Evolutionary conservation across 2,797 vertebrate genomes (phyloP).

Genomic region (Babyrousa celebensis): DNA sequence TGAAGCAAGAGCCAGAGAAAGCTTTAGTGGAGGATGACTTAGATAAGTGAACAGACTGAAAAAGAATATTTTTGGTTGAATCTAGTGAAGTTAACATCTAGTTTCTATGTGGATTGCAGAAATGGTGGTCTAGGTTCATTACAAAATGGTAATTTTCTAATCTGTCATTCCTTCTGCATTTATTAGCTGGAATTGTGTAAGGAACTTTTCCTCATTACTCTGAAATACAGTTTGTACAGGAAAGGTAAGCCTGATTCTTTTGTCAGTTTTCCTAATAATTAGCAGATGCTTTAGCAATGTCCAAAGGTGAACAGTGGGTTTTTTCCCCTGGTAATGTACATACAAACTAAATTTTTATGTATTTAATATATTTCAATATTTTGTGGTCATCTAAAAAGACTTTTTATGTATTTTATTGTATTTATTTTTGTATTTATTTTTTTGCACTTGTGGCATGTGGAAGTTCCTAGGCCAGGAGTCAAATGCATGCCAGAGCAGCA

Average conservation of each 20-base stretch:
- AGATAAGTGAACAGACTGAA: background rate
- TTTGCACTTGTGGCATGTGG: too few relatives aligned
- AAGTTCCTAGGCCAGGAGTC: too few relatives aligned
- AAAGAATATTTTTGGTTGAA: background rate
- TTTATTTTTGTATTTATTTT: too few relatives aligned
- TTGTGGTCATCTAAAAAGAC: slow-evolving; percentile 32
- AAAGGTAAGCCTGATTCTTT: slow-evolving; percentile 31
- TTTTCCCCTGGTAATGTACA: background rate
- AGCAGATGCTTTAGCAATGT: background rate
- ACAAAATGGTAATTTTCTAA: slow-evolving; percentile 33
- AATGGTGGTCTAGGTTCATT: background rate
- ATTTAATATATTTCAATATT: slow-evolving; percentile 43
- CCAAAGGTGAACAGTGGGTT: background rate
- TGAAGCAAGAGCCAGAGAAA: background rate
- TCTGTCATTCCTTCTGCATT: background rate
- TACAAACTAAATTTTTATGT: background rate
- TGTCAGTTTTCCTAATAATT: background rate
- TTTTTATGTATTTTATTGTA: too few relatives aligned
- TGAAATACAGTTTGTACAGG: background rate
- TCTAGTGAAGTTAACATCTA: slow-evolving; percentile 13
- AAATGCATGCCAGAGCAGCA: too few relatives aligned
- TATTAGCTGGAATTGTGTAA: slow-evolving; percentile 18
- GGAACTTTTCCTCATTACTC: background rate
- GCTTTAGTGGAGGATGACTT: background rate
- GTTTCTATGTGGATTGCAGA: slow-evolving; percentile 31